Conservation (phyloP, 2,888 invertebrate genomes). For the Sialis fuliginosa region DNA sequence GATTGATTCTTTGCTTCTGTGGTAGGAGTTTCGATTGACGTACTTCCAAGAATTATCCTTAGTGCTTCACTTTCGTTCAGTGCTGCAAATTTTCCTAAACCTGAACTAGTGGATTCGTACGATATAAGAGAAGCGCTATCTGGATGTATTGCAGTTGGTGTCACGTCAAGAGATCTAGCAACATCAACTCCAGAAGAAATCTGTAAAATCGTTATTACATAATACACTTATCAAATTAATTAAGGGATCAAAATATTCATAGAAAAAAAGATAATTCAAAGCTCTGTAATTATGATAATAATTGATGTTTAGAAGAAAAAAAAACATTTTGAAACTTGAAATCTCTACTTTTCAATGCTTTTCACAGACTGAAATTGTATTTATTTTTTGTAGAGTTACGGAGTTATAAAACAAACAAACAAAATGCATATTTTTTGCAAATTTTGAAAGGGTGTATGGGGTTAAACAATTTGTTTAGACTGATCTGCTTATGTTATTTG, state of each 20-base stretch:
- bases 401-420: too few species aligned
- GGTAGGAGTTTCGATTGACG: slow-evolving; percentile 15
- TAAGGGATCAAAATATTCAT: background rate
- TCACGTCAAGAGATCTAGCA: slow-evolving; percentile 32
- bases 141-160: slow-evolving; percentile 13
- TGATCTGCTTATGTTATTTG: too few species aligned
- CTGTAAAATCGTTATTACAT: slow-evolving; percentile 13
- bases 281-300: background rate
- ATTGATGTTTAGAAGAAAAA: too few species aligned
- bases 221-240: background rate
- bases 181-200: slow-evolving; percentile 64
- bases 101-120: slow-evolving; percentile 24
- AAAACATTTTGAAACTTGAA: too few species aligned
- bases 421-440: too few species aligned
- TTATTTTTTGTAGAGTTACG: too few species aligned
- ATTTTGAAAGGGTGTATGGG: too few species aligned
- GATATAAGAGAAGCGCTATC: slow-evolving; percentile 23
- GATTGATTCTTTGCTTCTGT: slow-evolving; percentile 10
- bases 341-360: too few species aligned
- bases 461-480: too few species aligned
- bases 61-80: slow-evolving; percentile 56
- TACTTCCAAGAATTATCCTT: slow-evolving; percentile 43
- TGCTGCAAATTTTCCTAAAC: slow-evolving; percentile 31
- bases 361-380: too few species aligned
- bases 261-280: background rate